These are phyloP conservation scores for Bedellia somnulentella DNA, from an alignment of 2,888 invertebrate species.

Conservation along the genomic window DNA sequence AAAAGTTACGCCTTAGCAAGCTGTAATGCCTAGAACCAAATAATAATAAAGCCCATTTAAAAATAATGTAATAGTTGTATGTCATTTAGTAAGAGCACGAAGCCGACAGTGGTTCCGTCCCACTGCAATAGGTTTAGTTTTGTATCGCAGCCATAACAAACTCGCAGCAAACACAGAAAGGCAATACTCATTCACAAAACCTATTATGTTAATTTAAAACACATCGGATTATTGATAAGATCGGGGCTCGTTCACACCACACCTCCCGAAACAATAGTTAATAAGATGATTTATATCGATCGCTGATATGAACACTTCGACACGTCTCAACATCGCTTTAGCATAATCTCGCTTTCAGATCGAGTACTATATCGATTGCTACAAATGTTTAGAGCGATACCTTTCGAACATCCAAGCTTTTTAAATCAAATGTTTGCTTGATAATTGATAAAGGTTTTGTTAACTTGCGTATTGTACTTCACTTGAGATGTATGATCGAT, in stretches of 20 bases:
- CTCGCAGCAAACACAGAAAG: conserved; percentile 49
- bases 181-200: conserved; percentile 57
- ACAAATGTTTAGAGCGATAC: conserved; percentile 34
- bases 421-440: neutral
- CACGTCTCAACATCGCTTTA: conserved; percentile 57
- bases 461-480: no score
- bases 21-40: no score
- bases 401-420: neutral
- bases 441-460: no score
- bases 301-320: conserved; percentile 44
- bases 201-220: conserved; percentile 63
- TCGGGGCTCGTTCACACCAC: conserved; percentile 56
- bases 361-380: conserved; percentile 44
- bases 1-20: no score
- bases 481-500: no score
- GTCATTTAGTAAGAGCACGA: no score
- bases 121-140: no score
- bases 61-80: no score
- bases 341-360: conserved; percentile 52
- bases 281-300: conserved; percentile 62
- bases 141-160: no score
- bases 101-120: no score
- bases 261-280: conserved; percentile 62
- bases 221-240: conserved; percentile 49
- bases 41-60: no score